Base-by-base conservation (phyloP, 2,888 invertebrate species). In the Julus scanicus region DNA sequence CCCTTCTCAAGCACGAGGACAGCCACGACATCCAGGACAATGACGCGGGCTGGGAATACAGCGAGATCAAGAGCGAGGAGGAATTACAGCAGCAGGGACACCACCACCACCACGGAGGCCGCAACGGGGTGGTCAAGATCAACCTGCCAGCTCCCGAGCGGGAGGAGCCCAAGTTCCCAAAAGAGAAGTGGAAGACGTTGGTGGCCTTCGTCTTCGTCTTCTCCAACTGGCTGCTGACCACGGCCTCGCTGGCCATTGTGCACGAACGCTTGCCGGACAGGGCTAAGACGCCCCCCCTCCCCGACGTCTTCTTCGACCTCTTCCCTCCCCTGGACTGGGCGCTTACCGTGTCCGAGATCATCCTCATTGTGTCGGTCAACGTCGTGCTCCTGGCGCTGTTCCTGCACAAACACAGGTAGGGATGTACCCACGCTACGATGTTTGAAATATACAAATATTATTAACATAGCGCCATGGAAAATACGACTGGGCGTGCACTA, bases 241-340 rank as follows among this genome's bases (percentile, higher is more conserved):
- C 95, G 89, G 93, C 95, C 91, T 96, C 96, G 88, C 94, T 97
- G 91, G 96, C 97, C 90, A 93, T 96, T 92, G 96, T 97, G 89
- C 97, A 98, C 93, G 97, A 98, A 92, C 94, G 96, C 90, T 95
- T 97, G 90, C 97, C 97, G 86, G 96, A 96, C 93, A 93, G 96
- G 90, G 94, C 94, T 89, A 93, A 93, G 9, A 95, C 95, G 91
- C 94, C 94, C 89, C 97, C 97, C 88, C 94, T 98, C 90, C 96
- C 96, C 88, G 98, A 98, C 93, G 94, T 96, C 90, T 94, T 97
- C 91, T 94, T 97, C 91, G 96, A 96, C 92, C 95, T 95, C 92
- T 94, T 97, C 89, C 93, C 93, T 89, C 91, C 95, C 90, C 91
- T 91, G 88, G 95, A 95, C 91, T 96, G 96, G 96, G 97, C 95